Percentiles rank a stretch among this genome's conserved stretches.
Evolutionary conservation across 1,140 invertebrate genomes (phyloP).

Genomic region (Drosophila nannoptera): DNA sequence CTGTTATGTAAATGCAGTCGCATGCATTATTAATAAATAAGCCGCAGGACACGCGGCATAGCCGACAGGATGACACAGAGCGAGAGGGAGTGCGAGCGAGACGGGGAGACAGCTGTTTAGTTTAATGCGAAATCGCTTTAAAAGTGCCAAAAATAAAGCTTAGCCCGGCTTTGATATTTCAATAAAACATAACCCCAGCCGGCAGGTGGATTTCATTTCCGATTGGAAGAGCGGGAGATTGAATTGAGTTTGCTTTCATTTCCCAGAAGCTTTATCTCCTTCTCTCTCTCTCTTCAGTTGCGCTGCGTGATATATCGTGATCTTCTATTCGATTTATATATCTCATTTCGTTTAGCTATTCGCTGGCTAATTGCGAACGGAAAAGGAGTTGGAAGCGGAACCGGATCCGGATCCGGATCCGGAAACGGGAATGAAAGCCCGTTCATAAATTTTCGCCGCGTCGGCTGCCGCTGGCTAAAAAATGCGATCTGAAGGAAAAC

Average conservation of each 20-base stretch:
- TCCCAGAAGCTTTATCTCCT: not conserved
- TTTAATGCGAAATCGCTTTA: slow-evolving; percentile 25
- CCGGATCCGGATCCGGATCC: no score
- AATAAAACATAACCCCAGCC: not conserved
- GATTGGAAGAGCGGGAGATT: no score
- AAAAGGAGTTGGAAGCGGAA: not conserved
- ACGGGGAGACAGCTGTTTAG: slow-evolving; percentile 1
- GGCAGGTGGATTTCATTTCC: no score
- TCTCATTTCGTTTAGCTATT: slow-evolving; percentile 20
- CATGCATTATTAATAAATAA: slow-evolving; percentile 49
- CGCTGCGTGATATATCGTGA: no score
- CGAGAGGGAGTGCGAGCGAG: no score
- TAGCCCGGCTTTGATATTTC: not conserved
- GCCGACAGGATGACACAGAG: not conserved
- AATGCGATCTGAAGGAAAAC: not conserved
- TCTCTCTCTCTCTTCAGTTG: slow-evolving; percentile 1
- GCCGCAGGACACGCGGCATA: not conserved
- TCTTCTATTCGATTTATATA: slow-evolving; percentile 8
- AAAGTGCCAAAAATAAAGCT: slow-evolving; percentile 7
- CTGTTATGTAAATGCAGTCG: slow-evolving; percentile 36
- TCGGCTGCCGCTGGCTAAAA: not conserved
- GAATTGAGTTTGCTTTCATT: not conserved
- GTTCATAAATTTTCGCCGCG: slow-evolving; percentile 49
- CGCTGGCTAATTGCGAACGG: slow-evolving; percentile 58
- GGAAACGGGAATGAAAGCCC: slow-evolving; percentile 34